A percentile compares a stretch with the other conserved stretches of the same genome.
phyloP scores from a whole-genome alignment of 1,140 invertebrate species.

The Adelges cooleyi region DNA sequence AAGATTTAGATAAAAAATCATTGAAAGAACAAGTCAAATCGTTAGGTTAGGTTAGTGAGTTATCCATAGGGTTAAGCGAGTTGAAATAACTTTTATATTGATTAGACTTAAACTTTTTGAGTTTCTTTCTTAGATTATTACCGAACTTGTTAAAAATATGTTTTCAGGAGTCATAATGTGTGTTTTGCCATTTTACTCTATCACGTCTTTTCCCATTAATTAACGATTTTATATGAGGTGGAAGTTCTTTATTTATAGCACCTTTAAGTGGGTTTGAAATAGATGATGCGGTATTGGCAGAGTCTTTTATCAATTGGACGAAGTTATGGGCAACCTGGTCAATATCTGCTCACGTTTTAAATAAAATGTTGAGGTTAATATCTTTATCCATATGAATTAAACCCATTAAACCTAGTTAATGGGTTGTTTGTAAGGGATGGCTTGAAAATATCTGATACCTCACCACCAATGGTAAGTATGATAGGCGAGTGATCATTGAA shows the following conservation, averaged over 20 bases:
- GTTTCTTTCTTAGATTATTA: background rate
- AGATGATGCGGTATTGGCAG: background rate
- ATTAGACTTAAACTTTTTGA: background rate
- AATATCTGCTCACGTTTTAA: background rate
- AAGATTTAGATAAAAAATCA: no score
- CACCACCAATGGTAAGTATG: slow-evolving; percentile 1
- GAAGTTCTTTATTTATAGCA: background rate
- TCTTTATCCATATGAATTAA: background rate
- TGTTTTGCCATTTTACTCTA: background rate
- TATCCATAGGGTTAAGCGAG: background rate
- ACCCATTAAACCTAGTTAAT: background rate
- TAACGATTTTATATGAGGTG: background rate
- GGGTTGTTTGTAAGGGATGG: background rate
- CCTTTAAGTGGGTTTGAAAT: background rate
- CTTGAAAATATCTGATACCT: background rate
- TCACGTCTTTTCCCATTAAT: background rate
- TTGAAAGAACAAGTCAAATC: no score
- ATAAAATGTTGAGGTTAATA: background rate
- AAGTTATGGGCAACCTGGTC: background rate
- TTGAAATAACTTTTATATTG: background rate
- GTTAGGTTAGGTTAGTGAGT: no score
- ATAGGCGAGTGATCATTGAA: slow-evolving; percentile 34
- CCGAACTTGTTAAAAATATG: background rate
- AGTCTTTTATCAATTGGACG: background rate
- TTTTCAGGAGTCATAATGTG: background rate